phyloP scores from a whole-genome alignment of 1,140 invertebrate species.

The Andricus grossulariae region DNA sequence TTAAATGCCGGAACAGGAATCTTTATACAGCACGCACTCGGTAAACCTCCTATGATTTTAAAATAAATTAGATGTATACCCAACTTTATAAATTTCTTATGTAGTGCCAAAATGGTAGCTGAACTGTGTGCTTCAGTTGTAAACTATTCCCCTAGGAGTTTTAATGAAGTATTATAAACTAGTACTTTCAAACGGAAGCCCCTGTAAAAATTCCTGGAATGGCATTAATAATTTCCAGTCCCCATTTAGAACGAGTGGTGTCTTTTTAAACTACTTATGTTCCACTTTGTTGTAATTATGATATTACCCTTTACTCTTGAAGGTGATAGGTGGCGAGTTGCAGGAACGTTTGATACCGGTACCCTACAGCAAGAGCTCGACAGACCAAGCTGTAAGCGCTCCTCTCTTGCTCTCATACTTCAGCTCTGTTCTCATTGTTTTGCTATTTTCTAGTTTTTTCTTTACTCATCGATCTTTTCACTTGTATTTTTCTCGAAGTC shows the following conservation, averaged over 20 bases:
- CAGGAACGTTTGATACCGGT: constrained; percentile 99
- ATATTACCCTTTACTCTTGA: constrained; percentile 88
- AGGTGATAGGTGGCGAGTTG: constrained; percentile 99
- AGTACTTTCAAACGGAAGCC: background rate
- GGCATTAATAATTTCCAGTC: constrained; percentile 1
- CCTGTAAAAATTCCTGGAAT: background rate
- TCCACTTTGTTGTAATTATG: constrained; percentile 75
- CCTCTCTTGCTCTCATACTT: constrained; percentile 72
- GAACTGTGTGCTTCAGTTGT: no score
- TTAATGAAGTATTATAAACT: background rate
- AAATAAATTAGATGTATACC: no score
- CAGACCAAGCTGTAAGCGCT: constrained; percentile 98
- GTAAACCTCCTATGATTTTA: no score
- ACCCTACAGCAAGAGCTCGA: constrained; percentile 99
- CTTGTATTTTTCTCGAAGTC: background rate
- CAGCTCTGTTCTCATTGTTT: constrained; percentile 51
- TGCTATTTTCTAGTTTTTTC: constrained; percentile 47
- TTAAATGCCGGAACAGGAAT: no score
- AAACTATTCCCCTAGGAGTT: no score
- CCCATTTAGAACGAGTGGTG: constrained; percentile 53
- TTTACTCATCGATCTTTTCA: constrained; percentile 42
- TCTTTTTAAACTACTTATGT: constrained; percentile 64
- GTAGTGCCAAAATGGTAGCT: no score
- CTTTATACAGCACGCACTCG: no score
- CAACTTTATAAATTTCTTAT: no score